Evolutionary conservation across 2,888 invertebrate genomes (phyloP), one percentile per base, ranked within the genome.

Genomic region (Xanthorhoe spadicearia): DNA sequence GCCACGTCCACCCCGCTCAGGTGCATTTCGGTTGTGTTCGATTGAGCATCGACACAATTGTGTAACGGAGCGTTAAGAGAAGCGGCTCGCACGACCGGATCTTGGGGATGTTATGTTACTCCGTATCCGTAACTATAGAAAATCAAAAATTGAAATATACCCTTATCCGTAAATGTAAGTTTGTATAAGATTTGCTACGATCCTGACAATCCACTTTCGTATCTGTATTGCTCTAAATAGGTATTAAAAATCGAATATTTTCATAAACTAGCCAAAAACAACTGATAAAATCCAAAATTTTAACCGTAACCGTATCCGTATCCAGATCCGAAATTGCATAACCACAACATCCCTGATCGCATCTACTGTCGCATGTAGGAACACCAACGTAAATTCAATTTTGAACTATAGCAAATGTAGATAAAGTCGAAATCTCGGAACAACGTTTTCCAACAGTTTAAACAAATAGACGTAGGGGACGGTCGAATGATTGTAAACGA

Each of bases 11-110:
- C 56, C 23, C 51, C 5, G 32, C 50, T 62, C 59, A 64, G 68
- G 70, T 73, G 69, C 70, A 60, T 60, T 70, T 68, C 66, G 69
- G 68, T 70, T 66, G 46, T 69, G 61, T 64, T 63, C 70, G 76
- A 74, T 79, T 80, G 70, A 73, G 76, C 78, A 69, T 65, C 65
- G 74, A 55, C 70, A 68, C 64, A 61, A 56, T 69, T 87, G 80
- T 79, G 72, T 87, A 87, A 76, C 85, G 83, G 87, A 87, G 83
- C 87, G 86, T 85, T 79, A 84, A 85, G 74, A 63, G 70, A 70
- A 58, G 55, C 53, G 69, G 66, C 73, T 71, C 74, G 70, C 79
- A 79, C 80, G 79, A 77, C 73, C 77, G 75, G n/a, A 23, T 23
- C 23, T 3, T 3, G 4, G 23, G 23, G 23, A 23, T 23, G 23